Evolutionary conservation across 2,888 invertebrate genomes (phyloP), one percentile per base, ranked within the genome.

Genomic region (Oxyteleia sp.): DNA sequence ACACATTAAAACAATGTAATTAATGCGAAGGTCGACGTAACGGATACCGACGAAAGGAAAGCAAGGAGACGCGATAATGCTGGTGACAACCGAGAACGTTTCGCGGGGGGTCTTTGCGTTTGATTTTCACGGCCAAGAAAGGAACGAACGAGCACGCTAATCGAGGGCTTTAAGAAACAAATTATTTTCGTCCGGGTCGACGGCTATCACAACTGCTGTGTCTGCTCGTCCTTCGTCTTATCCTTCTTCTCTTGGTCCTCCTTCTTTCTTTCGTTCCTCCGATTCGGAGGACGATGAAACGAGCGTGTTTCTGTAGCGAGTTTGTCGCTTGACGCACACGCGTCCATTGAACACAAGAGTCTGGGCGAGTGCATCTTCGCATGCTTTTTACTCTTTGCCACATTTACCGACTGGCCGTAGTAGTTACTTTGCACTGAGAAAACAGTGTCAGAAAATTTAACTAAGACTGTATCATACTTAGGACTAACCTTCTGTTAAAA

Each of bases 181-280:
- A 89, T 64, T 4, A 35, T 13, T 38, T 91, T 90, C 88, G 90
- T 90, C 90, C 88, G 89, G 38, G 87, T 86, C 88, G 90, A 91
- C 91, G 89, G 90, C 92, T 93, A 92, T 93, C 93, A 92, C 92
- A 93, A 91, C 91, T 89, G 90, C 88, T 88, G 88, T 89, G 88
- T 88, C 85, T 80, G 88, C 81, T 85, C 82, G 85, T 84, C 88
- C 85, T 32, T 18, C 0, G 1, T 63, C 20, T 53, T 13, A 18
- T 45, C 18, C 18, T 29, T 66, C 35, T 15, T 74, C 26, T 43
- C 49, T 20, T 18, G 29, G 38, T 55, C 43, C 20, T 45, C 32
- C 45, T 51, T 13, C n/a, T n/a, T 49, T 23, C 20, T 49, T 49
- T 20, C 11, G n/a, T 8, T 29, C 15, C 15, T 16, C 15, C 23